Evolutionary conservation across 2,113 vertebrate genomes (phyloP).

Genomic region (Ptilonorhynchus violaceus): DNA sequence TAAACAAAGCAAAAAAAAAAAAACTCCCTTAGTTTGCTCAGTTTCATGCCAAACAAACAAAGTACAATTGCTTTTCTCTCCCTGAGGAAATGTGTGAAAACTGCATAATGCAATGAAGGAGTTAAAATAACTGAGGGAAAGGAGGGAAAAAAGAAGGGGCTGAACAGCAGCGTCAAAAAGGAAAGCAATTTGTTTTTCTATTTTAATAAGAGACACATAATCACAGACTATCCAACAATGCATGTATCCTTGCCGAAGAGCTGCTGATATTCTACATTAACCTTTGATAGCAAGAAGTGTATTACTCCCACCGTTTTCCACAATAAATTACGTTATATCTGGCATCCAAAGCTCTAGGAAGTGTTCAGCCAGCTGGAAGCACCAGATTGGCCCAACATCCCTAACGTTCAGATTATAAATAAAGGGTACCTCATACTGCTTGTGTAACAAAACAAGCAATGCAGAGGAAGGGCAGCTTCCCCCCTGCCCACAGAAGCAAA

Average conservation of each 20-base stretch:
- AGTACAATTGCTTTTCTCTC: not conserved
- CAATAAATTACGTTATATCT: conserved; percentile 39
- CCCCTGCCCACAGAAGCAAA: conserved; percentile 33
- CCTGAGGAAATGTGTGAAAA: not conserved
- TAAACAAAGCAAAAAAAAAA: conserved; percentile 1
- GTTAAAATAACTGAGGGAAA: not conserved
- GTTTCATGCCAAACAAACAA: conserved; percentile 9
- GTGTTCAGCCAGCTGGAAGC: conserved; percentile 37
- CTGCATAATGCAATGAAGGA: not conserved
- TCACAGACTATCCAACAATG: not conserved
- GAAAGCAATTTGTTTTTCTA: not conserved
- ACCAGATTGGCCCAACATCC: conserved; percentile 6
- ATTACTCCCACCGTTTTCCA: conserved; percentile 1
- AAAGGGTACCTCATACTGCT: conserved; percentile 30
- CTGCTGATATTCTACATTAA: conserved; percentile 27
- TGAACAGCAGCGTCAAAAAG: not conserved
- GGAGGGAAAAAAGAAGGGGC: not conserved
- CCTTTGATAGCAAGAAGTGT: not conserved
- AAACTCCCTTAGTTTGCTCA: not conserved
- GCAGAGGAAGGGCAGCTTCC: conserved; percentile 32
- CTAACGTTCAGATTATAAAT: conserved; percentile 14
- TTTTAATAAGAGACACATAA: not conserved
- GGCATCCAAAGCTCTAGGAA: conserved; percentile 1
- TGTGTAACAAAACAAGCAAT: conserved; percentile 31
- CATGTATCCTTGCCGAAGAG: not conserved